Conservation (phyloP, 1,140 invertebrate genomes). For the Hylyphantes graminicola region DNA sequence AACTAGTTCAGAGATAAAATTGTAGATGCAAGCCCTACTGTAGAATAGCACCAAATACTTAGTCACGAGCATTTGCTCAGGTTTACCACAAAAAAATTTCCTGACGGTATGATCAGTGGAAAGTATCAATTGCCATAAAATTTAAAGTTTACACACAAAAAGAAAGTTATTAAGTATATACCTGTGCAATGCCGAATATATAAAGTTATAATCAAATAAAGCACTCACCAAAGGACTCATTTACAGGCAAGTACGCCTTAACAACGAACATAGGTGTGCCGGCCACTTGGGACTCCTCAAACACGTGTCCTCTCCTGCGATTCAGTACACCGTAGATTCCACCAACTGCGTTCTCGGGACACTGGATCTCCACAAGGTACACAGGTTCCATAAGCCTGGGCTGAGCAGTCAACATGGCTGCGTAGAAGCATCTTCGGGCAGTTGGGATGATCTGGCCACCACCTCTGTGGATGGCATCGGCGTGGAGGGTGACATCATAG, state of each 20-base stretch:
- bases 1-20: no score
- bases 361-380: conserved; percentile 98
- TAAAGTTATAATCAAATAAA: no score
- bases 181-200: no score
- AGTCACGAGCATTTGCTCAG: no score
- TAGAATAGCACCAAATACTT: no score
- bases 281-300: conserved; percentile 77
- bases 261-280: conserved; percentile 99
- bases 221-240: conserved; percentile 73
- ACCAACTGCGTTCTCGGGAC: conserved; percentile 87
- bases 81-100: no score
- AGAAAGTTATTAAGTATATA: no score
- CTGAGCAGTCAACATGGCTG: conserved; percentile 89
- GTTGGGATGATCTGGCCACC: conserved; percentile 99
- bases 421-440: conserved; percentile 96
- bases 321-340: conserved; percentile 72
- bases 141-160: no score
- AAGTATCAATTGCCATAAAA: no score
- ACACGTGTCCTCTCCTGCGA: conserved; percentile 72
- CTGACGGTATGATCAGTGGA: no score
- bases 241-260: conserved; percentile 90
- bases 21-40: no score
- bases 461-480: conserved; percentile 99
- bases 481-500: conserved; percentile 98
- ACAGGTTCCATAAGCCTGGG: conserved; percentile 98